phyloP scores from a whole-genome alignment of 2,888 invertebrate genomes.

The Oxyteleia sp. region DNA sequence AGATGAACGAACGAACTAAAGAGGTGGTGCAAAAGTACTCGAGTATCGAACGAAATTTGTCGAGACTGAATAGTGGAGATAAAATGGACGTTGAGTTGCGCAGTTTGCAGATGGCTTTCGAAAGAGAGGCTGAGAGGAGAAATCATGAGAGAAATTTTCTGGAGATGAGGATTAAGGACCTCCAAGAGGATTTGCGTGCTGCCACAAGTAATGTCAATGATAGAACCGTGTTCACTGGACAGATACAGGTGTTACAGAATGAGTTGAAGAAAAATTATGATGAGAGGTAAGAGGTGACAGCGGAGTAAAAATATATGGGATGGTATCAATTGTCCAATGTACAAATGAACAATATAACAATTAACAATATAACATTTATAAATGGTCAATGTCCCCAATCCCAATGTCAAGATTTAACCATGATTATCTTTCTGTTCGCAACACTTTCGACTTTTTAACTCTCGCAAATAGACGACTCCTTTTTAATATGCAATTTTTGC shows the following conservation, averaged over 20 bases:
- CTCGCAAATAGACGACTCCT: too few relatives aligned
- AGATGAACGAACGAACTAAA: constrained; percentile 80
- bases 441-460: too few relatives aligned
- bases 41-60: constrained; percentile 81
- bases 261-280: constrained; percentile 79
- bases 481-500: too few relatives aligned
- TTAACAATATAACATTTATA: too few relatives aligned
- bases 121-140: constrained; percentile 89
- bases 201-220: constrained; percentile 78
- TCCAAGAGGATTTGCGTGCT: constrained; percentile 86
- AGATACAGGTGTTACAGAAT: constrained; percentile 81
- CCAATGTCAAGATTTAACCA: too few relatives aligned
- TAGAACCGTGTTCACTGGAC: constrained; percentile 81
- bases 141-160: constrained; percentile 89
- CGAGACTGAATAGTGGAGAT: constrained; percentile 87
- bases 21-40: constrained; percentile 81
- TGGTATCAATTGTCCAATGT: too few relatives aligned
- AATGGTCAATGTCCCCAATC: too few relatives aligned
- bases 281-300: constrained; percentile 78
- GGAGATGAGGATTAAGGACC: constrained; percentile 86
- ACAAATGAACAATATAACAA: too few relatives aligned
- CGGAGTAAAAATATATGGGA: too few relatives aligned
- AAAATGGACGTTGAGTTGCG: constrained; percentile 89
- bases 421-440: too few relatives aligned
- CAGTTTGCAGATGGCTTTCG: constrained; percentile 88